Base-by-base conservation (phyloP, 2,113 vertebrate genomes). In the Paedocypris sp. region DNA sequence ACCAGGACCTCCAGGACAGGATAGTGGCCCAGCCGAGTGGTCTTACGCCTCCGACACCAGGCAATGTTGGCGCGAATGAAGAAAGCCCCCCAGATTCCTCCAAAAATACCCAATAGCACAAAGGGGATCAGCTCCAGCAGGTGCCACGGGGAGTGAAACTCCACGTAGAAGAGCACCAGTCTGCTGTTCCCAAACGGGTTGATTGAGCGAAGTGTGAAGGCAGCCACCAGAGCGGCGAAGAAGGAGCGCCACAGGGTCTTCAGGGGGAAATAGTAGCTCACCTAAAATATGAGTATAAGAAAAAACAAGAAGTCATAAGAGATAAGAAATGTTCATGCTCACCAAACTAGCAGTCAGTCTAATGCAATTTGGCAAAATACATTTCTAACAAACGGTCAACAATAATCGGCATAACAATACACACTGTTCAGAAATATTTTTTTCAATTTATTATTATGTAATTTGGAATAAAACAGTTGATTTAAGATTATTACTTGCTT, bases 211-310 rank as follows among this genome's bases (percentile, higher is more conserved):
- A 92, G 76, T 6, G 89, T 91, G 47, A 92, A 92, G 0, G 89
- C 90, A 0, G 90, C 90, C 1, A 92, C 90, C 65, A 92, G 76
- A 0, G 90, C 90, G 0, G 89, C 90, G 0, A 90, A 92, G 73
- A 92, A 92, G 1, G 90, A 91, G 9, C 90, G 85, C 90, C 90
- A 92, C 12, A 92, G 69, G 0, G 90, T 92, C 83, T 91, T 92
- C 36, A 91, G 82, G 0, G 90, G 90, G 36, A 92, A 92, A 67
- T 92, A 92, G 69, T 91, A 92, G 71, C 90, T 92, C 56, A 92
- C 90, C 90, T 92, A 46, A n/a, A n/a, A n/a, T n/a, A n/a, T n/a
- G n/a, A n/a, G n/a, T n/a, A n/a, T n/a, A n/a, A n/a, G n/a, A n/a
- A n/a, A n/a, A n/a, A n/a, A n/a, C n/a, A n/a, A n/a, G n/a, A n/a